Conservation (phyloP, 2,113 vertebrate genomes). For the Petaurus breviceps region DNA sequence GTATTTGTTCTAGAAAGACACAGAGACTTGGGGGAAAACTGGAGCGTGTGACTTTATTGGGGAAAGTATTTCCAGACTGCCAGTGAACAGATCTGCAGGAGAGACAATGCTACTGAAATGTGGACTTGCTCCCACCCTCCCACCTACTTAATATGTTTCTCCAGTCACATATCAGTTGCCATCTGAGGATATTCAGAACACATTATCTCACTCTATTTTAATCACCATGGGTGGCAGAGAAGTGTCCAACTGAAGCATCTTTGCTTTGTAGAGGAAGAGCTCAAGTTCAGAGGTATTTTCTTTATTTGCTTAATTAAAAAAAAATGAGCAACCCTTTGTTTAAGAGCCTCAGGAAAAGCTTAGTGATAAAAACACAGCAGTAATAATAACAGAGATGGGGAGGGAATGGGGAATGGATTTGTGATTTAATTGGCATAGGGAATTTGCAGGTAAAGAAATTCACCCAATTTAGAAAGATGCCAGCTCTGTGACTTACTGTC, state of each 20-base stretch:
- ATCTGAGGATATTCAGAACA: neutral
- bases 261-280: slow-evolving; percentile 47
- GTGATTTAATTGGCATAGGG: neutral
- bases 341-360: slow-evolving; percentile 29
- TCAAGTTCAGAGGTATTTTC: slow-evolving; percentile 30
- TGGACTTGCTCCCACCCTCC: too few species aligned
- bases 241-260: neutral
- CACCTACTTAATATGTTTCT: neutral
- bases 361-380: slow-evolving; percentile 49
- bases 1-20: neutral
- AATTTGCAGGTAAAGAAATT: neutral
- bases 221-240: neutral
- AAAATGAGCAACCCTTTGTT: slow-evolving; percentile 14
- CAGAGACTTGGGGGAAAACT: neutral
- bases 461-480: neutral
- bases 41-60: neutral
- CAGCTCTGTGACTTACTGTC: neutral
- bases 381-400: neutral
- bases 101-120: neutral
- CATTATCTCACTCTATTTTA: neutral
- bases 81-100: neutral
- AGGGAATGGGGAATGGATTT: neutral
- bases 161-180: neutral
- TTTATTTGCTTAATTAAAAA: slow-evolving; percentile 50
- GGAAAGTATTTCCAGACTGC: neutral